phyloP scores from a whole-genome alignment of 2,888 invertebrate species.

The Pelosia muscerda region DNA sequence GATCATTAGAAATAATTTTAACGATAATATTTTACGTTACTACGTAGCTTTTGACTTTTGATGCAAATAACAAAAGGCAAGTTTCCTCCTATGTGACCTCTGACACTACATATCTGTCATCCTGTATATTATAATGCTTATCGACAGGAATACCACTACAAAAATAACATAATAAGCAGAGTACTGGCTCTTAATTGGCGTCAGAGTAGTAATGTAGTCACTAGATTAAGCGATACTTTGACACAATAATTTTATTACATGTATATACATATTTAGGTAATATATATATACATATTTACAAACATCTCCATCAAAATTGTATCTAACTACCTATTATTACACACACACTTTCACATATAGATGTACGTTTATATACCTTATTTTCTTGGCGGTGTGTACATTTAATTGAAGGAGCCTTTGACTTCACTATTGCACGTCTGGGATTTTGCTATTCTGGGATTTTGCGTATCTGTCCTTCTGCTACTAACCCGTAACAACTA shows the following conservation, averaged over 20 bases:
- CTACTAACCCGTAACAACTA: too few relatives aligned
- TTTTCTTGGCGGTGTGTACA: too few relatives aligned
- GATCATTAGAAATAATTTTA: constrained; percentile 70
- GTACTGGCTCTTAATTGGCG: constrained; percentile 36
- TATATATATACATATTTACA: neutral
- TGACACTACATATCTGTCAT: constrained; percentile 78
- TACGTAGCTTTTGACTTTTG: constrained; percentile 48
- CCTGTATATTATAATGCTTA: constrained; percentile 63
- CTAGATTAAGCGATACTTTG: constrained; percentile 12
- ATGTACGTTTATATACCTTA: too few relatives aligned
- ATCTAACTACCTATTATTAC: too few relatives aligned
- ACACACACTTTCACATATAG: too few relatives aligned
- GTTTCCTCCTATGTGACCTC: constrained; percentile 77
- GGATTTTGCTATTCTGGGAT: too few relatives aligned
- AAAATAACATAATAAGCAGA: constrained; percentile 49
- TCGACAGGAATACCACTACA: constrained; percentile 49
- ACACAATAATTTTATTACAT: neutral
- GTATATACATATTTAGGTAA: neutral
- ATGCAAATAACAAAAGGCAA: constrained; percentile 46
- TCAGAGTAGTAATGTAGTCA: constrained; percentile 6
- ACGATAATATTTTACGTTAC: constrained; percentile 61
- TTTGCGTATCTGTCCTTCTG: too few relatives aligned
- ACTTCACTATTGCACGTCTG: neutral
- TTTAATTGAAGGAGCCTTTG: neutral
- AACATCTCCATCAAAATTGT: too few relatives aligned